A percentile compares a stretch with the other conserved stretches of the same genome.
Evolutionary conservation across 2,797 vertebrate species (phyloP).

Genomic region (Spea hammondii): DNA sequence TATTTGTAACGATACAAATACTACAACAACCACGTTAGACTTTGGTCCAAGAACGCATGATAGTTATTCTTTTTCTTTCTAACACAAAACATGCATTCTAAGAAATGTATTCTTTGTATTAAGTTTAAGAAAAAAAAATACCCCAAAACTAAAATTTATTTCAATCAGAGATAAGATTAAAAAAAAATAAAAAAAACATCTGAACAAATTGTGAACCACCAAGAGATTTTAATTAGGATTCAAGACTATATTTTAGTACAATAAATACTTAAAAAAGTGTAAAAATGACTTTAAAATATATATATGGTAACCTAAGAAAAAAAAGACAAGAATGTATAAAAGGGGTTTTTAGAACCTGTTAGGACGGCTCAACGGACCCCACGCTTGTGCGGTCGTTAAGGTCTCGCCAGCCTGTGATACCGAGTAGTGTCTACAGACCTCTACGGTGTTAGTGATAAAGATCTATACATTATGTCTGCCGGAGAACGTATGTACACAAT

Average conservation of each 20-base stretch:
- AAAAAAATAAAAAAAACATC: neutral
- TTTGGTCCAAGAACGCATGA: too few relatives aligned
- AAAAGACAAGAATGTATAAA: constrained; percentile 5
- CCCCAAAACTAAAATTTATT: too few relatives aligned
- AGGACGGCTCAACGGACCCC: neutral
- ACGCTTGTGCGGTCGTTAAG: neutral
- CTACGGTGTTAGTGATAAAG: neutral
- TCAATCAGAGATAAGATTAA: too few relatives aligned
- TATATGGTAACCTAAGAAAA: constrained; percentile 22
- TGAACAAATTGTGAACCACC: neutral
- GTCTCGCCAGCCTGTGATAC: neutral
- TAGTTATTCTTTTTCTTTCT: too few relatives aligned
- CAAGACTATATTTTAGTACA: constrained; percentile 13
- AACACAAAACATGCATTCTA: too few relatives aligned
- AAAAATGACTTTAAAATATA: constrained; percentile 37
- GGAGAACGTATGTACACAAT: neutral
- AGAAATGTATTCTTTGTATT: too few relatives aligned
- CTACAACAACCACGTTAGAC: too few relatives aligned
- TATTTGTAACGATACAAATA: too few relatives aligned
- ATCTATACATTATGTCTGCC: neutral
- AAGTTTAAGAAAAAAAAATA: too few relatives aligned
- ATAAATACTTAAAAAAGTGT: constrained; percentile 36
- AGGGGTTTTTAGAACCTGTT: constrained; percentile 9
- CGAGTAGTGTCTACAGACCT: neutral
- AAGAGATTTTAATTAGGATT: neutral